Percentiles rank a stretch among this genome's conserved stretches.
These are phyloP conservation scores for Drosophila suboccidentalis DNA, from an alignment of 2,888 invertebrate genomes.

Conservation along the genomic window DNA sequence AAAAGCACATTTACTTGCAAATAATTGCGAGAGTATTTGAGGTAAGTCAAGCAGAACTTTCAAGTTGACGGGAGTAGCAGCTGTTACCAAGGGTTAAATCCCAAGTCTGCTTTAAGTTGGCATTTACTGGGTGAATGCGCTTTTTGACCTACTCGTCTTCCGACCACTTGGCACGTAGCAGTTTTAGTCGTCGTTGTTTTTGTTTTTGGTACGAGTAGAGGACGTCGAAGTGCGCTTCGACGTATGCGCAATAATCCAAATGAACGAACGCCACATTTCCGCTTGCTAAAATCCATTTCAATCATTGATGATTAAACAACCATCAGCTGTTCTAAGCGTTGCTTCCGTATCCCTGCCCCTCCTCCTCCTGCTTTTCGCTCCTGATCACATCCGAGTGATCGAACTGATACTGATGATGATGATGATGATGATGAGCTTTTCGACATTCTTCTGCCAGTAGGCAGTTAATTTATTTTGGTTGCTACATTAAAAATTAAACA, in stretches of 20 bases:
- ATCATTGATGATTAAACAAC: conserved; percentile 79
- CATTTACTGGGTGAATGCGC: conserved; percentile 70
- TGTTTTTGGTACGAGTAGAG: background rate
- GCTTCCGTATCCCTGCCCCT: conserved; percentile 11
- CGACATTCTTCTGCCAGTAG: conserved; percentile 39
- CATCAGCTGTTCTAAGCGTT: conserved; percentile 51
- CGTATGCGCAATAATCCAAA: conserved; percentile 43
- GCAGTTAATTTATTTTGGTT: conserved; percentile 67
- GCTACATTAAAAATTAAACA: conserved; percentile 70
- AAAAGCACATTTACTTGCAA: conserved; percentile 37
- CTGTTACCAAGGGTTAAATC: conserved; percentile 4
- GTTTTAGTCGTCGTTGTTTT: background rate
- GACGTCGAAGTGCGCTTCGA: background rate
- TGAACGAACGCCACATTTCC: conserved; percentile 50
- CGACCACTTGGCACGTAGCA: conserved; percentile 50
- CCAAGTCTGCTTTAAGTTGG: conserved; percentile 9
- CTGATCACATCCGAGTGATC: too few relatives aligned
- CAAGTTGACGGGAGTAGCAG: conserved; percentile 4
- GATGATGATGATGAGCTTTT: conserved; percentile 44
- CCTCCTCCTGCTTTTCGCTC: background rate
- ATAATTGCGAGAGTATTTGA: conserved; percentile 44
- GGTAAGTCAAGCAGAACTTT: conserved; percentile 23
- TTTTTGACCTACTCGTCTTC: conserved; percentile 66
- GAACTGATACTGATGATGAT: conserved; percentile 9
- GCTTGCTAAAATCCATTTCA: conserved; percentile 62